Conservation (phyloP, 2,113 vertebrate genomes). For the Egretta garzetta region DNA sequence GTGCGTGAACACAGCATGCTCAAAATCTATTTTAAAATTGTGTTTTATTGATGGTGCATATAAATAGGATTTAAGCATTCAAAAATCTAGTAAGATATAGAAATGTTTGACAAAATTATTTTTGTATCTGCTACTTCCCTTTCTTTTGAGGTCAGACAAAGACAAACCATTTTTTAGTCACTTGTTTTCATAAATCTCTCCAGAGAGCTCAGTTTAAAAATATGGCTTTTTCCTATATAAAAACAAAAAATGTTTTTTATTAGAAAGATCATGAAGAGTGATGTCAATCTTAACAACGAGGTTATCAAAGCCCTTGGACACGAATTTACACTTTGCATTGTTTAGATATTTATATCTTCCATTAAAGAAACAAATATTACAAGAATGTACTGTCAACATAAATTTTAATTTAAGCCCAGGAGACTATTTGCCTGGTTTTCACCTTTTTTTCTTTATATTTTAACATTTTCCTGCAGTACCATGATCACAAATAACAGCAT, state of each 20-base stretch:
- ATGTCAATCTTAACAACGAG: not conserved
- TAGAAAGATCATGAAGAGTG: not conserved
- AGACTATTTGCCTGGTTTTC: not conserved
- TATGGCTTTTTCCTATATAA: fast-evolving
- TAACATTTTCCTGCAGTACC: not conserved
- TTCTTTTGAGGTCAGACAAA: not conserved
- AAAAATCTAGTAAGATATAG: not conserved
- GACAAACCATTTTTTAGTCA: not conserved
- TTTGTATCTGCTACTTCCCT: not conserved
- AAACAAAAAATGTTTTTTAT: not conserved
- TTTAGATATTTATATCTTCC: not conserved
- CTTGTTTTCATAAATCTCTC: not conserved
- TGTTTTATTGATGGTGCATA: not conserved
- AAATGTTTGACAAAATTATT: not conserved
- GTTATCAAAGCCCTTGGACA: not conserved
- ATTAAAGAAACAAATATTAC: not conserved
- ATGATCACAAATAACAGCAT: not conserved
- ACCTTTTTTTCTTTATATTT: not conserved
- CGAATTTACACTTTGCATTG: not conserved
- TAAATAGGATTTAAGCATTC: not conserved
- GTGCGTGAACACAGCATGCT: not conserved
- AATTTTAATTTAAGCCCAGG: not conserved
- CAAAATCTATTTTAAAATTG: not conserved
- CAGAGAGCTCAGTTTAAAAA: not conserved
- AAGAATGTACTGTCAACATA: not conserved